phyloP scores from a whole-genome alignment of 2,888 invertebrate species.

The Drosophila meridiana region DNA sequence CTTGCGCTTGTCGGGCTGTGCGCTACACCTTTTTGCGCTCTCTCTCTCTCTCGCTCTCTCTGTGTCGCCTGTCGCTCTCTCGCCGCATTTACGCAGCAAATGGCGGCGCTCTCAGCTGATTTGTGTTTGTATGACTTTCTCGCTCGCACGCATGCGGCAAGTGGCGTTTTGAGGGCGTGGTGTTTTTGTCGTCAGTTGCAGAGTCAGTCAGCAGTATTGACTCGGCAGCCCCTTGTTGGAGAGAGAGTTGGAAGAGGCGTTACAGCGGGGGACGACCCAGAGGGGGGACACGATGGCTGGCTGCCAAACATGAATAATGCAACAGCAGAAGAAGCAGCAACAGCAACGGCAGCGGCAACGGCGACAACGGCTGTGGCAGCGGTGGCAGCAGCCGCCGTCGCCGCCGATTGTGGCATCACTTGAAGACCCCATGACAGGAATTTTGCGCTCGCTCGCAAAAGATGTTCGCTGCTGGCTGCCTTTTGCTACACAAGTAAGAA shows the following conservation, averaged over 20 bases:
- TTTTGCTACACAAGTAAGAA: conserved; percentile 56
- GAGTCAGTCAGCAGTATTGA: conserved; percentile 44
- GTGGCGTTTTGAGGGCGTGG: conserved; percentile 71
- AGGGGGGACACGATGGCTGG: conserved; percentile 57
- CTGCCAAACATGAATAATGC: conserved; percentile 77
- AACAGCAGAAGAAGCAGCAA: conserved; percentile 50
- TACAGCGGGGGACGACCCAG: not conserved
- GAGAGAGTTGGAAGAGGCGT: conserved; percentile 24
- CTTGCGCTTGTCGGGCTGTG: conserved; percentile 20
- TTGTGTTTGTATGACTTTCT: conserved; percentile 60
- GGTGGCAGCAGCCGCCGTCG: conserved; percentile 35
- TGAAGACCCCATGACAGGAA: conserved; percentile 69
- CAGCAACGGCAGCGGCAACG: conserved; percentile 20
- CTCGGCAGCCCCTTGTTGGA: conserved; percentile 36
- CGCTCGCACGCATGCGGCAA: conserved; percentile 48
- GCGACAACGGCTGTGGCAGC: conserved; percentile 23
- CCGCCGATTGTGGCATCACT: conserved; percentile 68
- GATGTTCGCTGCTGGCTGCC: conserved; percentile 58
- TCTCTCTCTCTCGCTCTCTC: conserved; percentile 32
- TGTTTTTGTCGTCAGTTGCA: conserved; percentile 41
- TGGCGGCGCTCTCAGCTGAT: conserved; percentile 78
- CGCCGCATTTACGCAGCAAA: conserved; percentile 51
- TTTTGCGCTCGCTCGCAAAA: conserved; percentile 65
- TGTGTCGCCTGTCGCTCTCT: conserved; percentile 23
- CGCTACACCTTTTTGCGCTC: conserved; percentile 16